A percentile compares a stretch with the other conserved stretches of the same genome.
Evolutionary conservation across 1,140 invertebrate genomes (phyloP).

Genomic region (Neuroterus valhalla): DNA sequence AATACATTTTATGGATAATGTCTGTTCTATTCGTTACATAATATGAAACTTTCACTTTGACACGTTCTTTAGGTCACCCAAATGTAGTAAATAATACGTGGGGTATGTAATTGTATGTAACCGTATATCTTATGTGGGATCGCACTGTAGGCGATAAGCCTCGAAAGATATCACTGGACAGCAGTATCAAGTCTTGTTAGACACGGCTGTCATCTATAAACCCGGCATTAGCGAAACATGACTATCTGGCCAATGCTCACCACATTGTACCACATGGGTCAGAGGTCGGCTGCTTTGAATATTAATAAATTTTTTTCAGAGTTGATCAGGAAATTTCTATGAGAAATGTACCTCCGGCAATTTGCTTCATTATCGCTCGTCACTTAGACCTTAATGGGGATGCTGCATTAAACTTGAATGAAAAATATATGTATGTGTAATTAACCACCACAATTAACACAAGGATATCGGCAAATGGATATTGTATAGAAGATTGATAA

Average conservation of each 20-base stretch:
- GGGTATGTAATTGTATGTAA: conserved; percentile 23
- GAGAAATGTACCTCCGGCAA: conserved; percentile 34
- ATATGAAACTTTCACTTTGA: conserved; percentile 16
- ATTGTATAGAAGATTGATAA: neutral
- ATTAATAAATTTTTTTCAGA: conserved; percentile 29
- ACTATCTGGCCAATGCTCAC: conserved; percentile 56
- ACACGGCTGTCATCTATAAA: conserved; percentile 62
- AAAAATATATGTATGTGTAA: conserved; percentile 10
- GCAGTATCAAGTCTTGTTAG: conserved; percentile 66
- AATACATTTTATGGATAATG: neutral
- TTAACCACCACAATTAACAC: conserved; percentile 19
- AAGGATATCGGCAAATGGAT: neutral
- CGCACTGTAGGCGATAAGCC: conserved; percentile 60
- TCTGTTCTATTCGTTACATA: neutral
- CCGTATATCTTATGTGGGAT: conserved; percentile 43
- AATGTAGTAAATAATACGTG: neutral
- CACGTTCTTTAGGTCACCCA: neutral
- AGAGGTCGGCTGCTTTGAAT: conserved; percentile 43
- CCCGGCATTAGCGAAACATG: conserved; percentile 60
- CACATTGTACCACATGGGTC: conserved; percentile 51
- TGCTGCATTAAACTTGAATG: conserved; percentile 29
- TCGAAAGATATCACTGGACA: conserved; percentile 61
- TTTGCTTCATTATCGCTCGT: conserved; percentile 28
- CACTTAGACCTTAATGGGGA: conserved; percentile 28
- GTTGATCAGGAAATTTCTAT: conserved; percentile 31